Evolutionary conservation across 2,113 vertebrate genomes (phyloP).

Genomic region (Manacus vitellinus): DNA sequence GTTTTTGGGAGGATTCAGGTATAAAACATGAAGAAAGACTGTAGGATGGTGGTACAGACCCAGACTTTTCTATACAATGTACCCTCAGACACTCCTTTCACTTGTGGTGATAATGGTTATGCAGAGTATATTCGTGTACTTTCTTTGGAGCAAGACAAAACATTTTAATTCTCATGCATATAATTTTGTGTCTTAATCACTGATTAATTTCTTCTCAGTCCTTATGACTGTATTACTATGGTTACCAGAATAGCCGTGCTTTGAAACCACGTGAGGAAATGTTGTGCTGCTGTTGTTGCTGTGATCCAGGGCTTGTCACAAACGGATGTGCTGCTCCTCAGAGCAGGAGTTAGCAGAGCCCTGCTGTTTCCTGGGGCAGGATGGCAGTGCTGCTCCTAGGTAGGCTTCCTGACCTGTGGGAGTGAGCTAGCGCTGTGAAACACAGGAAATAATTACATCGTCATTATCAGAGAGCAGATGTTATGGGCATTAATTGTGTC

Average conservation of each 20-base stretch:
- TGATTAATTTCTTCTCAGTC: not conserved
- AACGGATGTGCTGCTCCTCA: not conserved
- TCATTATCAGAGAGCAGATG: not conserved
- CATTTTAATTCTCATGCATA: not conserved
- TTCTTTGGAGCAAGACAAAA: not conserved
- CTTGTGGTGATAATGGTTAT: not conserved
- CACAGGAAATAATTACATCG: not conserved
- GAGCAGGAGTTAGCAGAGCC: not conserved
- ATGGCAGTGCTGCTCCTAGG: not conserved
- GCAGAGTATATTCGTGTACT: not conserved
- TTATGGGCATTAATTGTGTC: not conserved
- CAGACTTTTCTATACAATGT: fast-evolving
- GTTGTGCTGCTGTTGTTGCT: not conserved
- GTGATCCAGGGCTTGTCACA: not conserved
- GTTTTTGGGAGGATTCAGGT: not conserved
- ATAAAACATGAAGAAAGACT: not conserved
- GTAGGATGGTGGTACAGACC: not conserved
- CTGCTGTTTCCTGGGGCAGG: not conserved
- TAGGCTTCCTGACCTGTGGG: fast-evolving
- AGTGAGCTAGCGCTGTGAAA: not conserved
- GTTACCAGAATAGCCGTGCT: not conserved
- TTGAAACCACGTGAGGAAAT: not conserved
- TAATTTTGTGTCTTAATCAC: not conserved
- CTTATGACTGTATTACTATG: not conserved
- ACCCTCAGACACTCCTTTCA: not conserved